Evolutionary conservation across 2,797 vertebrate genomes (phyloP).

Genomic region (Pempheris klunzingeri): DNA sequence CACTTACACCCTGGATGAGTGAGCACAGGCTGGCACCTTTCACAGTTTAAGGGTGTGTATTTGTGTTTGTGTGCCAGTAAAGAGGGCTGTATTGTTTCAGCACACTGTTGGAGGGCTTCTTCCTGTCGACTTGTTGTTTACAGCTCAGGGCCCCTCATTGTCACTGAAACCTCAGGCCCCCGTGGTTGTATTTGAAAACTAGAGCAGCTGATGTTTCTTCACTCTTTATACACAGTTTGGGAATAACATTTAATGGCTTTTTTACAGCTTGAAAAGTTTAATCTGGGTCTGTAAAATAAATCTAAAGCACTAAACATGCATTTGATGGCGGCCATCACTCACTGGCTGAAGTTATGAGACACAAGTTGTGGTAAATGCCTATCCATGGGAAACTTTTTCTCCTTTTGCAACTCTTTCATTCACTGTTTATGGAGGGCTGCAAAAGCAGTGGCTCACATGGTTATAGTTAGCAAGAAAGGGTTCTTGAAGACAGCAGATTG

Average conservation of each 20-base stretch:
- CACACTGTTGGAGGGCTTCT: constrained; percentile 32
- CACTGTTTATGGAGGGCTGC: constrained; percentile 60
- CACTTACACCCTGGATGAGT: constrained; percentile 53
- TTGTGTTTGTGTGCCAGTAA: constrained; percentile 50
- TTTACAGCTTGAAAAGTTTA: constrained; percentile 53
- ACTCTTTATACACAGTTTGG: constrained; percentile 4
- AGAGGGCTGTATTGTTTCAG: constrained; percentile 53
- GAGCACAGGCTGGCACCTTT: constrained; percentile 65
- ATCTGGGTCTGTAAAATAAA: constrained; percentile 57
- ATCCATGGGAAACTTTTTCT: constrained; percentile 70
- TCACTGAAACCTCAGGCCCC: constrained; percentile 28
- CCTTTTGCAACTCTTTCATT: constrained; percentile 51
- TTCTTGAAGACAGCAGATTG: constrained; percentile 39
- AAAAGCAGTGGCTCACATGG: constrained; percentile 68
- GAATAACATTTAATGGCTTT: constrained; percentile 35
- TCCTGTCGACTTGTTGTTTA: constrained; percentile 59
- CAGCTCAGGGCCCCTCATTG: constrained; percentile 39
- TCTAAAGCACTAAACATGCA: constrained; percentile 43
- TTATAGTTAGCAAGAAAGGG: constrained; percentile 60
- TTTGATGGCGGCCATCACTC: constrained; percentile 56
- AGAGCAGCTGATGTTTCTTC: constrained; percentile 28
- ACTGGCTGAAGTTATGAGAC: constrained; percentile 49
- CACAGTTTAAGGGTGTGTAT: constrained; percentile 55
- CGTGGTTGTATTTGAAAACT: constrained; percentile 52
- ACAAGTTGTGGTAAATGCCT: constrained; percentile 49